These are phyloP conservation scores for Trilocha varians DNA, from an alignment of 2,888 invertebrate species.

Conservation along the genomic window DNA sequence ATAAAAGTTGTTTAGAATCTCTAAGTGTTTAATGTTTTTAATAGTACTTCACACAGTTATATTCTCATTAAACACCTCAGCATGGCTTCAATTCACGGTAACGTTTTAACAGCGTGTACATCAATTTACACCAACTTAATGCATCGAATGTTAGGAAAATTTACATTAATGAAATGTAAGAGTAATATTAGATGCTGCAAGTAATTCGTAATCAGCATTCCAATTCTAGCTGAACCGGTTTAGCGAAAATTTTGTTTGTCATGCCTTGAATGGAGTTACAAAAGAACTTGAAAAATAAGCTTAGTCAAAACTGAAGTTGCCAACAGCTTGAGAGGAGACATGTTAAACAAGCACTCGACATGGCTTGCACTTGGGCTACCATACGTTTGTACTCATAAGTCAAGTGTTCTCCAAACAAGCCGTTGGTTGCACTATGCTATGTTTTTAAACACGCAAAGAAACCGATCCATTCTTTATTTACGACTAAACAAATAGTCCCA, in stretches of 20 bases:
- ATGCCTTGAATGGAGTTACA: neutral
- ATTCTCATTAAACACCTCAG: neutral
- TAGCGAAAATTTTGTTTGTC: neutral
- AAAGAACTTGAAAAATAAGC: conserved; percentile 12
- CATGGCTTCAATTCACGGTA: neutral
- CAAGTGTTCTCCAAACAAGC: conserved; percentile 30
- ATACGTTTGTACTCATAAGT: conserved; percentile 37
- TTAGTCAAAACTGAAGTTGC: conserved; percentile 12
- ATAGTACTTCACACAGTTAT: neutral
- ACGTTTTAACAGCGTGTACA: neutral
- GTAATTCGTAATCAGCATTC: neutral
- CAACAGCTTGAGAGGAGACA: conserved; percentile 50
- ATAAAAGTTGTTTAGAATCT: neutral
- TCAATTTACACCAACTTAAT: neutral
- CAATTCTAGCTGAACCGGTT: neutral
- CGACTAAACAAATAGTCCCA: conserved; percentile 5
- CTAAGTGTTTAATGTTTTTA: too few relatives aligned
- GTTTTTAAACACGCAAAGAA: conserved; percentile 28
- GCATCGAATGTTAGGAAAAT: neutral
- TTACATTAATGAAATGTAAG: neutral
- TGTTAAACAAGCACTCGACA: conserved; percentile 58
- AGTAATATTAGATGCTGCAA: too few relatives aligned
- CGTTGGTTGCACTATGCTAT: conserved; percentile 27
- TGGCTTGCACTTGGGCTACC: conserved; percentile 41
- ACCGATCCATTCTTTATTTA: conserved; percentile 17